Evolutionary conservation across 2,888 invertebrate species (phyloP).

Genomic region (Ecliptopera silaceata): DNA sequence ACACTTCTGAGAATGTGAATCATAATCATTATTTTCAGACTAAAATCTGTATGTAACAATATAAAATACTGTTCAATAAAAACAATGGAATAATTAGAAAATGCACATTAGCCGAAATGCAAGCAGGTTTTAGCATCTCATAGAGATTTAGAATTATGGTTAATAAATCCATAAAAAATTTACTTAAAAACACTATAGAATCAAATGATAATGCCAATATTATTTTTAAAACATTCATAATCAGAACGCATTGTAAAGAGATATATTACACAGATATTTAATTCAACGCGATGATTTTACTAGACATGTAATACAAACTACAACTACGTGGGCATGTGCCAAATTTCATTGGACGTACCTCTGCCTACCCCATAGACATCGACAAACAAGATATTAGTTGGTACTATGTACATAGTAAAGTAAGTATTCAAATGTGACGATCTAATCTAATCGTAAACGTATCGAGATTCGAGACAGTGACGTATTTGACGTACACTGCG

Average conservation of each 20-base stretch:
- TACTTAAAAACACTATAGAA: conserved; percentile 43
- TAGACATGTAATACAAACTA: too few relatives aligned
- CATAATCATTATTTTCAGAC: background rate
- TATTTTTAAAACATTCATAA: background rate
- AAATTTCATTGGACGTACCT: too few relatives aligned
- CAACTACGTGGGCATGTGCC: too few relatives aligned
- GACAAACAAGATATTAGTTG: too few relatives aligned
- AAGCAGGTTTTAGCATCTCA: conserved; percentile 61
- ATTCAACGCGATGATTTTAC: too few relatives aligned
- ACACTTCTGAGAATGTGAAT: background rate
- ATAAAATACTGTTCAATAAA: conserved; percentile 20
- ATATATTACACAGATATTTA: too few relatives aligned
- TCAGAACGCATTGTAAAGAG: background rate
- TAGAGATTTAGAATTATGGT: conserved; percentile 59
- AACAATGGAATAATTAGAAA: conserved; percentile 33
- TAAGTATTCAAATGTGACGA: too few relatives aligned
- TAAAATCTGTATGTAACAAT: conserved; percentile 8
- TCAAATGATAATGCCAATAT: background rate
- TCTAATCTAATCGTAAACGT: too few relatives aligned
- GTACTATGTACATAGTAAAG: too few relatives aligned
- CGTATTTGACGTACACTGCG: too few relatives aligned
- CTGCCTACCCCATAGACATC: too few relatives aligned
- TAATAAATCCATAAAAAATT: conserved; percentile 58
- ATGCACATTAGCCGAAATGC: conserved; percentile 43
- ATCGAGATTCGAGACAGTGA: too few relatives aligned